phyloP scores from a whole-genome alignment of 2,888 invertebrate species.

The Caenorhabditis virilis region DNA sequence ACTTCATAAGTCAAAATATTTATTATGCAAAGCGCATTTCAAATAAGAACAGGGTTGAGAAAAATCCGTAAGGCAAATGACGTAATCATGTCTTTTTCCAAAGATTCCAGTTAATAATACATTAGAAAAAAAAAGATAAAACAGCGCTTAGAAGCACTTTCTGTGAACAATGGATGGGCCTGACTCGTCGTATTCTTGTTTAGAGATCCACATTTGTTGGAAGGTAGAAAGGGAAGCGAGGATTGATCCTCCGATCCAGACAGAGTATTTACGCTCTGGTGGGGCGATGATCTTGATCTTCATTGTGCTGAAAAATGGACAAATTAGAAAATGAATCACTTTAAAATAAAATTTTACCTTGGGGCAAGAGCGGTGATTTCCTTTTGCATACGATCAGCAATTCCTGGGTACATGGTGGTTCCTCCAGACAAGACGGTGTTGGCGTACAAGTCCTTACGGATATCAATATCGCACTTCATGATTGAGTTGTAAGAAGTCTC shows the following conservation, averaged over 20 bases:
- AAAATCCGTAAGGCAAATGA: conserved; percentile 43
- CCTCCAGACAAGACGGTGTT: conserved; percentile 11
- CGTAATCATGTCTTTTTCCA: no score
- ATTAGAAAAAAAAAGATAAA: conserved; percentile 21
- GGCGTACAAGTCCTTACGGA: conserved; percentile 14
- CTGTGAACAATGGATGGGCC: conserved; percentile 53
- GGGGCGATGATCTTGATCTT: conserved; percentile 14
- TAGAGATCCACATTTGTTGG: conserved; percentile 82
- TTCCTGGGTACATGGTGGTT: conserved; percentile 14
- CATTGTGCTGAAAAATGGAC: conserved; percentile 72
- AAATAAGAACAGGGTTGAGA: conserved; percentile 39
- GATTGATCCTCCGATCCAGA: conserved; percentile 14
- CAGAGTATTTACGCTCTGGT: conserved; percentile 12
- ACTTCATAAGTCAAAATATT: no score
- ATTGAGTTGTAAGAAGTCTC: conserved; percentile 12
- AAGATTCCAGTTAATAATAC: conserved; percentile 33
- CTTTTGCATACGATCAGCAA: conserved; percentile 14
- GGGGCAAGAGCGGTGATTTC: conserved; percentile 14
- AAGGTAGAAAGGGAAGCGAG: conserved; percentile 85
- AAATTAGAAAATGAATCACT: conserved; percentile 71
- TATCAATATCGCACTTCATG: conserved; percentile 13
- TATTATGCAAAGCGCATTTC: conserved; percentile 30
- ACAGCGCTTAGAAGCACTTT: conserved; percentile 32
- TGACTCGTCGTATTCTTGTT: conserved; percentile 82
- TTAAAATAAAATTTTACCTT: conserved; percentile 72